These are phyloP conservation scores for Urocyon cinereoargenteus DNA, from an alignment of 2,797 vertebrate genomes.

Conservation along the genomic window DNA sequence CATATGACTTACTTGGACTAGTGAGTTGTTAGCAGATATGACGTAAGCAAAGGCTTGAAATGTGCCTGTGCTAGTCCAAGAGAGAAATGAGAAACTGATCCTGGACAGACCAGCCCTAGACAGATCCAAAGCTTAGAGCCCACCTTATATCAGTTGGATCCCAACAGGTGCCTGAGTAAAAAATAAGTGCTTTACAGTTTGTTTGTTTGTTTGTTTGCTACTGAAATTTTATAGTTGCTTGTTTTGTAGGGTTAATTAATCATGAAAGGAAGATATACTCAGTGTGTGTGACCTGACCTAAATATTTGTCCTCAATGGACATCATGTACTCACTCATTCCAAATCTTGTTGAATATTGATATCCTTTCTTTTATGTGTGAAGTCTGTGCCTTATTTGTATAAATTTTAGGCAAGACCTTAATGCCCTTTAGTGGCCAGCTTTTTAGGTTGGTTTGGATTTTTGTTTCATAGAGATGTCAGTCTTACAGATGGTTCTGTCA, in stretches of 20 bases:
- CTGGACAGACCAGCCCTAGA: not conserved
- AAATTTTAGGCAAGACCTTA: not conserved
- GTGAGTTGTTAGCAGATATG: not conserved
- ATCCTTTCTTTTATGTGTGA: not conserved
- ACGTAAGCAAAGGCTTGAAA: not conserved
- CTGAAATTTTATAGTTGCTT: conserved; percentile 47
- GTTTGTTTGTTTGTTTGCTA: not conserved
- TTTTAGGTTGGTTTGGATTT: conserved; percentile 52
- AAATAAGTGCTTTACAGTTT: conserved; percentile 22
- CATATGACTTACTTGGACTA: conserved; percentile 7
- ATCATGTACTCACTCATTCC: not conserved
- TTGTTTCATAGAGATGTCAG: conserved; percentile 21
- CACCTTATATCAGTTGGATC: not conserved
- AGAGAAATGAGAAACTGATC: not conserved
- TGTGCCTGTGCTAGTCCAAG: not conserved
- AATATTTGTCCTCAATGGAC: conserved; percentile 9
- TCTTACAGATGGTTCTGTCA: conserved; percentile 43
- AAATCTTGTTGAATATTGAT: conserved; percentile 51
- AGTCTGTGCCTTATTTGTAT: conserved; percentile 6
- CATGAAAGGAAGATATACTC: conserved; percentile 9
- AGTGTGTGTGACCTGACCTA: not conserved
- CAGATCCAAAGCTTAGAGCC: not conserved
- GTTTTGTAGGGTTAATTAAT: conserved; percentile 60
- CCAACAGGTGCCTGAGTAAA: not conserved
- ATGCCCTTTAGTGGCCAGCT: not conserved